Percentiles rank a stretch among this genome's conserved stretches.
Evolutionary conservation across 2,888 invertebrate genomes (phyloP).

Genomic region (Odontocolon sp.): DNA sequence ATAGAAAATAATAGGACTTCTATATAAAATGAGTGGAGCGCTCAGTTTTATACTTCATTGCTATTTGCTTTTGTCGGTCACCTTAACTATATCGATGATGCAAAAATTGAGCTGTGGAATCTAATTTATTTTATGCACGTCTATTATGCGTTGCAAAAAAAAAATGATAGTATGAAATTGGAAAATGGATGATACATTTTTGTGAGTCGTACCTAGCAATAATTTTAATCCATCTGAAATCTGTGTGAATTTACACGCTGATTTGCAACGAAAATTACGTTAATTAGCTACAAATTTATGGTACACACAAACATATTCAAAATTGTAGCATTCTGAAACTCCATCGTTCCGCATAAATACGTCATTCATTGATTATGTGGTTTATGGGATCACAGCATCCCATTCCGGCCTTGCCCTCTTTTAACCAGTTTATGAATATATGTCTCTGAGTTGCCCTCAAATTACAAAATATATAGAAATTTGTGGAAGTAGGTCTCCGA

Average conservation of each 20-base stretch:
- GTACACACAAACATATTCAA: not conserved
- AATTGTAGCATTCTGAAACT: too few species aligned
- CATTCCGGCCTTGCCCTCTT: too few species aligned
- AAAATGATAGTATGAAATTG: not conserved
- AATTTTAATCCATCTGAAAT: conserved; percentile 30
- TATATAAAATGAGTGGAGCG: not conserved
- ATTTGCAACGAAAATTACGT: conserved; percentile 43
- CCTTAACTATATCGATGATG: not conserved
- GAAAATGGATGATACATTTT: not conserved
- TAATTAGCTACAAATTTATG: conserved; percentile 34
- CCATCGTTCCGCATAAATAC: too few species aligned
- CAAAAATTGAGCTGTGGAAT: too few species aligned
- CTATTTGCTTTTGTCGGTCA: not conserved
- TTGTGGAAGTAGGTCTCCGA: not conserved
- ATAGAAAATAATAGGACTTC: conserved; percentile 5
- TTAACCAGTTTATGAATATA: too few species aligned
- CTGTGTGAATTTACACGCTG: conserved; percentile 22
- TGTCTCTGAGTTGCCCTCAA: too few species aligned
- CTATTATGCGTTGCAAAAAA: too few species aligned
- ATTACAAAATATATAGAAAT: too few species aligned
- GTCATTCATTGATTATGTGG: too few species aligned
- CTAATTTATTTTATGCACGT: not conserved
- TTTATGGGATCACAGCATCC: too few species aligned
- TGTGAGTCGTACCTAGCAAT: conserved; percentile 16
- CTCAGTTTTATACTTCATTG: not conserved